A percentile compares a stretch with the other conserved stretches of the same genome.
These are phyloP conservation scores for Betta splendens DNA, from an alignment of 2,797 vertebrate species.

Conservation along the genomic window DNA sequence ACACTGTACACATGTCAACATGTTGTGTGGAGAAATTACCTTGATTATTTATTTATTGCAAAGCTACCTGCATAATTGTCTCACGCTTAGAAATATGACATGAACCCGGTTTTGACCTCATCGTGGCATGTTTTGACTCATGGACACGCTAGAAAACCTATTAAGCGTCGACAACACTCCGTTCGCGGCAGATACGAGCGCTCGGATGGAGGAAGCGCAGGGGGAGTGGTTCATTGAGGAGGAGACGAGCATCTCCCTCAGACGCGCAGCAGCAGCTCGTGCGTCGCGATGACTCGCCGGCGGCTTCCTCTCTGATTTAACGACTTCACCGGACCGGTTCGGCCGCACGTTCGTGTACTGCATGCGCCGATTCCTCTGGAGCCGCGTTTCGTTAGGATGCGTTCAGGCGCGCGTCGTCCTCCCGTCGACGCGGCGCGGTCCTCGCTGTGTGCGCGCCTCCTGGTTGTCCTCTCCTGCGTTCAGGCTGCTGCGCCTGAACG, in stretches of 20 bases:
- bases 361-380: conserved; percentile 10
- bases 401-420: conserved; percentile 51
- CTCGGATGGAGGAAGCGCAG: too few relatives aligned
- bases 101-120: too few relatives aligned
- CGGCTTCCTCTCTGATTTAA: conserved; percentile 7
- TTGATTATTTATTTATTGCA: too few relatives aligned
- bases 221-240: conserved; percentile 43
- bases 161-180: too few relatives aligned
- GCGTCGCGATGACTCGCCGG: conserved; percentile 32
- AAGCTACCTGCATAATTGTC: too few relatives aligned
- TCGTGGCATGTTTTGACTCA: too few relatives aligned
- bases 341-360: conserved; percentile 43
- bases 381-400: conserved; percentile 59
- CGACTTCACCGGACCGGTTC: not conserved
- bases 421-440: conserved; percentile 32
- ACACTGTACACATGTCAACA: too few relatives aligned
- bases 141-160: too few relatives aligned
- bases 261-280: conserved; percentile 8
- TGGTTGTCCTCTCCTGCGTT: conserved; percentile 28
- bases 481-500: conserved; percentile 29
- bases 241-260: conserved; percentile 47
- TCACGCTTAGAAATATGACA: too few relatives aligned
- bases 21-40: too few relatives aligned
- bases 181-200: too few relatives aligned
- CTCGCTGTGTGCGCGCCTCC: conserved; percentile 38